Conservation (phyloP, 64 coral and sea anemone genomes). For the Pachyseris speciosa region DNA sequence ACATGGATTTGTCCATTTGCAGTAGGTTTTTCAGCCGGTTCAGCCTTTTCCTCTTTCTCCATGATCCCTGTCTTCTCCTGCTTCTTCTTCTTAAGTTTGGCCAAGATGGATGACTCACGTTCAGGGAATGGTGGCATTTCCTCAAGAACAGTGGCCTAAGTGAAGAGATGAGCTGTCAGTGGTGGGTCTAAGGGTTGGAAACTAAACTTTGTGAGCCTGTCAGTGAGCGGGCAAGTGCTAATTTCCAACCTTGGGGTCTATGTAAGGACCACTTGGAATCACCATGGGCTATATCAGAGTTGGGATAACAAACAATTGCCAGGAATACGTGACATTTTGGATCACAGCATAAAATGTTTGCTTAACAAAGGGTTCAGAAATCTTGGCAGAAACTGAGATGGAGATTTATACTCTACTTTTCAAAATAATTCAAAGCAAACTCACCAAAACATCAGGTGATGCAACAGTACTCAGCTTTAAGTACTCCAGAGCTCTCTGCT, state of each 20-base stretch:
- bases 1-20: slow-evolving; percentile 81
- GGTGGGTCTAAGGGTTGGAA: too few relatives aligned
- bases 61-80: slow-evolving; percentile 42
- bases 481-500: slow-evolving; percentile 97
- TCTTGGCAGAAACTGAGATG: too few relatives aligned
- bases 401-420: too few relatives aligned
- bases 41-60: slow-evolving; percentile 82
- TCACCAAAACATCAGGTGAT: slow-evolving; percentile 95
- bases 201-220: too few relatives aligned
- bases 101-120: slow-evolving; percentile 93
- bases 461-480: slow-evolving; percentile 97
- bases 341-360: too few relatives aligned
- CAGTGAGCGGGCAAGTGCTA: too few relatives aligned
- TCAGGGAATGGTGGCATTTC: slow-evolving; percentile 99
- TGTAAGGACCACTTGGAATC: too few relatives aligned
- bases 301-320: too few relatives aligned
- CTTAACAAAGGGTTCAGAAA: too few relatives aligned
- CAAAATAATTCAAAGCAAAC: background rate
- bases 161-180: background rate
- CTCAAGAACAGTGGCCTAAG: slow-evolving; percentile 98
- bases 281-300: too few relatives aligned
- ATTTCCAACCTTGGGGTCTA: background rate
- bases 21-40: slow-evolving; percentile 72
- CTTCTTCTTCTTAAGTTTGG: slow-evolving; percentile 97
- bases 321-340: too few relatives aligned